Base-by-base conservation (phyloP, 37 sponge, comb jelly and placozoan species). In the Oopsacas minuta region DNA sequence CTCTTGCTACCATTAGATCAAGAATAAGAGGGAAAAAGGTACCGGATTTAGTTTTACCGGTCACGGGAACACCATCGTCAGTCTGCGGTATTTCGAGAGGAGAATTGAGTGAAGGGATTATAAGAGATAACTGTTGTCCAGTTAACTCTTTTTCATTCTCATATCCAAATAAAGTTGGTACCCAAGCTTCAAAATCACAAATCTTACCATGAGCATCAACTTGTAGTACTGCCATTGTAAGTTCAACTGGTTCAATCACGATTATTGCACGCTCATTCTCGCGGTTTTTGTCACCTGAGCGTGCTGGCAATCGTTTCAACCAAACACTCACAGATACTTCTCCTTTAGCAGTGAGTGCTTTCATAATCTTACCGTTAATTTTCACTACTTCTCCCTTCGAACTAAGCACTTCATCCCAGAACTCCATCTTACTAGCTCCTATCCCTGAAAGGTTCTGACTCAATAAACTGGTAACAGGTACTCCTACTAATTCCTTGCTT, bases 281-380 rank as follows among this genome's bases (percentile, higher is more conserved):
- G 75, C 75, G 75, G 75, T 34, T n/a, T 61, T 61, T 61, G 32
- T 3, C 75, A 61, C 75, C 75, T 61, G 5, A 5, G 17, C 51
- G 51, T 12, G 17, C 17, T 12, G 51, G 51, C 28, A 61, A n/a
- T 3, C 75, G 75, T 87, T 93, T 95, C 93, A 95, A 91, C 96
- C 96, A 95, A 85, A 95, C 90, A 0, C 93, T 93, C 51, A 95
- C 93, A 35, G 96, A 93, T 81, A 95, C 91, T 85, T 88, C 87
- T 1, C 52, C 53, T 0, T 92, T 94, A n/a, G 86, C 39, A 7
- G 87, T 85, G 35, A 93, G 81, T 36, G 93, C 96, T 89, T 95
- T 94, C 92, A 95, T 92, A 87, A 95, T 93, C 91, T 95, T 95
- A 46, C 96, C 96, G 53, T 91, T 93, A 52, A 95, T 52, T 25